These are phyloP conservation scores for Dinothrombium tinctorium DNA, from an alignment of 1,140 invertebrate species.

Conservation along the genomic window DNA sequence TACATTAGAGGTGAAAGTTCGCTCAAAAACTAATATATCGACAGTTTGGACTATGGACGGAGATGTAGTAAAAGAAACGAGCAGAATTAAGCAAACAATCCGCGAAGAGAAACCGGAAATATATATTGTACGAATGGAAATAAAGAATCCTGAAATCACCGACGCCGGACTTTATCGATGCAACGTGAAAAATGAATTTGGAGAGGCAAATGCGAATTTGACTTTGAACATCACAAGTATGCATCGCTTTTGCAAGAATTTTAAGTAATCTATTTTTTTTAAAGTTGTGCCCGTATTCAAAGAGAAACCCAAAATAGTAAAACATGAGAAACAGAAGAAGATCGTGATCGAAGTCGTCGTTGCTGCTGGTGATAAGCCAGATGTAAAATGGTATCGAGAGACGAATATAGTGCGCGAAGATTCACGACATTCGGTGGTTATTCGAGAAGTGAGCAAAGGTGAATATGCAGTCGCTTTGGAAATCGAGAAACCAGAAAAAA, in stretches of 20 bases:
- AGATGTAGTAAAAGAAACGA: conserved; percentile 45
- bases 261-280: conserved; percentile 16
- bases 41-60: conserved; percentile 75
- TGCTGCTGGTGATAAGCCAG: conserved; percentile 58
- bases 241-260: conserved; percentile 18
- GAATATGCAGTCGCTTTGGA: conserved; percentile 18
- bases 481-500: conserved; percentile 37
- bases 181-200: conserved; percentile 81
- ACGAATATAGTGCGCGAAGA: conserved; percentile 46
- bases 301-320: conserved; percentile 66
- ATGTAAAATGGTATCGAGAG: conserved; percentile 74
- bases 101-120: conserved; percentile 48
- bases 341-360: conserved; percentile 74
- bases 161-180: conserved; percentile 96
- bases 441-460: conserved; percentile 27
- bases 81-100: conserved; percentile 49
- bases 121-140: conserved; percentile 66
- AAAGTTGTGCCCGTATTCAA: conserved; percentile 75
- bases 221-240: conserved; percentile 93
- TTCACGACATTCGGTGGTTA: conserved; percentile 40
- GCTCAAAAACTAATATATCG: conserved; percentile 71
- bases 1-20: conserved; percentile 90
- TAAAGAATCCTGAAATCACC: conserved; percentile 50
- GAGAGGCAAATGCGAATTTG: conserved; percentile 85
- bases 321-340: conserved; percentile 63